Evolutionary conservation across 2,797 vertebrate species (phyloP).

Genomic region (Sebastes matsubarae): DNA sequence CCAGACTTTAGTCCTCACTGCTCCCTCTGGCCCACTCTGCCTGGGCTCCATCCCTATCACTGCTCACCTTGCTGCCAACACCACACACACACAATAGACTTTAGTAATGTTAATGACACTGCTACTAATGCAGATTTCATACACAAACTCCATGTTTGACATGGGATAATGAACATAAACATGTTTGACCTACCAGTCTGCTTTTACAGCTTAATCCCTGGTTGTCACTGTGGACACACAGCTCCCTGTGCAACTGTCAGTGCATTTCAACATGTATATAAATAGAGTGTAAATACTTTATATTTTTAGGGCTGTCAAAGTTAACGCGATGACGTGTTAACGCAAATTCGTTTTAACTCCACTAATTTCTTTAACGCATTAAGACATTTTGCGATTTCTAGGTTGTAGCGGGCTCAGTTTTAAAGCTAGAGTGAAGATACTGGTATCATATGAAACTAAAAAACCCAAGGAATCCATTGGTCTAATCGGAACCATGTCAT

Average conservation of each 20-base stretch:
- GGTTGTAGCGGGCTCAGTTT: too few species aligned
- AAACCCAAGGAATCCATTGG: too few species aligned
- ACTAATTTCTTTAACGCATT: too few species aligned
- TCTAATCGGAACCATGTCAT: too few species aligned
- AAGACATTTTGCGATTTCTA: too few species aligned
- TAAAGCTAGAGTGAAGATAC: too few species aligned
- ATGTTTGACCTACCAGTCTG: background rate
- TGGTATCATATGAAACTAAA: too few species aligned
- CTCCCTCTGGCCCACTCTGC: constrained; percentile 5
- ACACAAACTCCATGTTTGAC: background rate
- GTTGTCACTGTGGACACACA: background rate
- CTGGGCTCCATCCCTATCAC: background rate
- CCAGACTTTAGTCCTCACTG: constrained; percentile 21
- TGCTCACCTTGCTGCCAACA: constrained; percentile 10
- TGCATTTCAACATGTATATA: background rate
- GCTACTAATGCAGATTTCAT: constrained; percentile 16
- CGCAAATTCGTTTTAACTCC: too few species aligned
- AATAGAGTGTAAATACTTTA: background rate
- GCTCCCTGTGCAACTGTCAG: background rate
- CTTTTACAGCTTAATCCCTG: constrained; percentile 2
- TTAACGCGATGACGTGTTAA: too few species aligned
- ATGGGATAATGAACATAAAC: constrained; percentile 11
- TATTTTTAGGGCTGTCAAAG: too few species aligned
- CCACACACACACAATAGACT: background rate
- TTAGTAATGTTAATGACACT: background rate